phyloP scores from a whole-genome alignment of 2,888 invertebrate species.

The Endotricha flammealis region DNA sequence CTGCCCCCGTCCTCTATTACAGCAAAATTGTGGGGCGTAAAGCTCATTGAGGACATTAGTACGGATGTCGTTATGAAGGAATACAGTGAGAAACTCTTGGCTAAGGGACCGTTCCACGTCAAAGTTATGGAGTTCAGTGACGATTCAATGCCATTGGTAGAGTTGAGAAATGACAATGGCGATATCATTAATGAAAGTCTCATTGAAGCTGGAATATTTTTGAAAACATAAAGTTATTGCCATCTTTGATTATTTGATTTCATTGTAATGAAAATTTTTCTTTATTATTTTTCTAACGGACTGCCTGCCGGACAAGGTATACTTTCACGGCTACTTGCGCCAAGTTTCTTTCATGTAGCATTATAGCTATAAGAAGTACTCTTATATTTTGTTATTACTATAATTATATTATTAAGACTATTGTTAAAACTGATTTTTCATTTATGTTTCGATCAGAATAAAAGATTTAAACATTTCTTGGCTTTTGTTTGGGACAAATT shows the following conservation, averaged over 20 bases:
- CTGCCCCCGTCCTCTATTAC: conserved; percentile 74
- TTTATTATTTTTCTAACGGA: too few relatives aligned
- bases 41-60: conserved; percentile 46
- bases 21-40: conserved; percentile 60
- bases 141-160: conserved; percentile 40
- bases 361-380: too few relatives aligned
- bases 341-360: too few relatives aligned
- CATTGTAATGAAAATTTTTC: too few relatives aligned
- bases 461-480: conserved; percentile 8
- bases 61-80: conserved; percentile 40
- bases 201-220: conserved; percentile 34
- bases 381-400: too few relatives aligned
- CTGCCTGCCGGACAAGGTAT: too few relatives aligned
- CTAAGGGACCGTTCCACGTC: conserved; percentile 49
- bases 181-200: conserved; percentile 48
- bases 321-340: too few relatives aligned
- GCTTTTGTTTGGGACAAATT: conserved; percentile 48
- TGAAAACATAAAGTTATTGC: conserved; percentile 14
- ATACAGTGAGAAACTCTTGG: conserved; percentile 42
- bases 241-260: too few relatives aligned
- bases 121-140: conserved; percentile 40
- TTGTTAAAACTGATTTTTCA: too few relatives aligned
- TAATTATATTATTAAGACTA: too few relatives aligned
- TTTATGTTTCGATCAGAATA: too few relatives aligned
- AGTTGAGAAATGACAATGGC: conserved; percentile 41